phyloP scores from a whole-genome alignment of 2,797 vertebrate genomes.

The Botia kubotai region DNA sequence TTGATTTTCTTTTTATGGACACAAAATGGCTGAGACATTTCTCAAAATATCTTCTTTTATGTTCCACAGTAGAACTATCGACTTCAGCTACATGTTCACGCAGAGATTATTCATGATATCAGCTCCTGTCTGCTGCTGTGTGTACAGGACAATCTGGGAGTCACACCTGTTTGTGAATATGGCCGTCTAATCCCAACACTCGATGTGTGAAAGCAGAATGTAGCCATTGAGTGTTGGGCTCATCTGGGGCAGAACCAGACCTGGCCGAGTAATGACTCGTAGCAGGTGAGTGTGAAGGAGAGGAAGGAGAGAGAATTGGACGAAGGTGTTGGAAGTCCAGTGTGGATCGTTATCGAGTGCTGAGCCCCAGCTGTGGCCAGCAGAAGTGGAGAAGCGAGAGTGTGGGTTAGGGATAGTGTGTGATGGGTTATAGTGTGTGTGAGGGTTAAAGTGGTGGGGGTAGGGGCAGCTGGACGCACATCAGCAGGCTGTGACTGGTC shows the following conservation, averaged over 20 bases:
- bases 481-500: conserved; percentile 50
- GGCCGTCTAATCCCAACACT: not conserved
- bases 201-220: conserved; percentile 36
- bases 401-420: conserved; percentile 40
- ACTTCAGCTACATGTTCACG: too few relatives aligned
- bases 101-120: too few relatives aligned
- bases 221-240: conserved; percentile 63
- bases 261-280: conserved; percentile 76
- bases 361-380: conserved; percentile 68
- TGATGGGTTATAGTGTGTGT: conserved; percentile 36
- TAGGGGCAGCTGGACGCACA: conserved; percentile 44
- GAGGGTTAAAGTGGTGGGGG: conserved; percentile 50
- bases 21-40: too few relatives aligned
- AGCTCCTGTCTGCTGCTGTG: not conserved
- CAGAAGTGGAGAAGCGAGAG: conserved; percentile 56
- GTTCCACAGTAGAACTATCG: too few relatives aligned
- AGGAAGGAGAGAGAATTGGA: conserved; percentile 44
- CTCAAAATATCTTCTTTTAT: too few relatives aligned
- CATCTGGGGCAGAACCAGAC: conserved; percentile 74
- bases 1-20: too few relatives aligned
- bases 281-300: conserved; percentile 64
- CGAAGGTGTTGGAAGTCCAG: conserved; percentile 62
- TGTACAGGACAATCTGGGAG: not conserved
- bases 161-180: not conserved
- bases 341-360: conserved; percentile 72